A percentile compares a stretch with the other conserved stretches of the same genome.
These are phyloP conservation scores for Heliconius ethilla DNA, from an alignment of 2,888 invertebrate genomes.

Conservation along the genomic window DNA sequence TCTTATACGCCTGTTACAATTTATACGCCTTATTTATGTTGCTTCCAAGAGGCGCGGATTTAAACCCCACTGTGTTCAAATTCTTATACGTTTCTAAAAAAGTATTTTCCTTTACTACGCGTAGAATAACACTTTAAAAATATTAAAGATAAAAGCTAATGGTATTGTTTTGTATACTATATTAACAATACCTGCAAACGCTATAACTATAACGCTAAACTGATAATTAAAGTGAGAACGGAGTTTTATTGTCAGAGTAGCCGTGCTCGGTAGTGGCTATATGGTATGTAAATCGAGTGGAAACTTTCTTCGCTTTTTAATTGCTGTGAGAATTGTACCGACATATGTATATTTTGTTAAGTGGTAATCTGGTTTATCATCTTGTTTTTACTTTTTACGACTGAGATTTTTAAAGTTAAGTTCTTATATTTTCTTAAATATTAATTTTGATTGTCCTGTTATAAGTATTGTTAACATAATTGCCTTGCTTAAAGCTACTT, in stretches of 20 bases:
- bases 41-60: too few species aligned
- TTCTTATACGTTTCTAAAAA: too few species aligned
- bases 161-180: not conserved
- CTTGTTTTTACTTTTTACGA: not conserved
- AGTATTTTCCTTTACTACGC: too few species aligned
- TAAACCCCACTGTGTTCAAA: too few species aligned
- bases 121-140: too few species aligned
- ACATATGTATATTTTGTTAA: constrained; percentile 28
- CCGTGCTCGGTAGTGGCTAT: constrained; percentile 26
- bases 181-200: not conserved
- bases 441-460: not conserved
- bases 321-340: constrained; percentile 37
- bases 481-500: not conserved
- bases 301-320: constrained; percentile 40
- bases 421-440: not conserved
- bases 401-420: not conserved
- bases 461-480: not conserved
- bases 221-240: constrained; percentile 30
- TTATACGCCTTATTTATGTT: too few species aligned
- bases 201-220: constrained; percentile 14
- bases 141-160: too few species aligned
- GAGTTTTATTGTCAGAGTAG: constrained; percentile 32
- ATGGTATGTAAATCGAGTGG: constrained; percentile 41
- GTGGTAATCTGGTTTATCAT: constrained; percentile 2
- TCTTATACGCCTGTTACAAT: too few species aligned